These are phyloP conservation scores for Rhea americana DNA, from an alignment of 2,113 vertebrate species.

Conservation along the genomic window DNA sequence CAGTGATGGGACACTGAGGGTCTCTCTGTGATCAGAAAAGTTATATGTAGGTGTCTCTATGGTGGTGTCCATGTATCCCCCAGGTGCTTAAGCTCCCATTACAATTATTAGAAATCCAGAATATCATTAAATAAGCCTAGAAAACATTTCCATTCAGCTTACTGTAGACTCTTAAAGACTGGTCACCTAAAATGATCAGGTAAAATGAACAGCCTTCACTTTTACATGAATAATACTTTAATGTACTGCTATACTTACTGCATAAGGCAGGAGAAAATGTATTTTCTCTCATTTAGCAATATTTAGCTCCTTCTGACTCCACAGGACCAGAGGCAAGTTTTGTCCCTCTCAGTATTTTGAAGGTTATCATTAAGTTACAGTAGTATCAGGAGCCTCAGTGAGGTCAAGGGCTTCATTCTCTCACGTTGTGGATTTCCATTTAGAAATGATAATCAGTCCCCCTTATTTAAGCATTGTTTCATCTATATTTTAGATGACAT, in stretches of 20 bases:
- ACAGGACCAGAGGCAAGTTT: neutral
- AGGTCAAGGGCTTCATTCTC: neutral
- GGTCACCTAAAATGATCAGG: neutral
- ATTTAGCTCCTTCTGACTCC: too few relatives aligned
- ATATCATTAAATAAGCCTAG: neutral
- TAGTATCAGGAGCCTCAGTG: neutral
- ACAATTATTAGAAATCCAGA: neutral
- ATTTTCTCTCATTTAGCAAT: neutral
- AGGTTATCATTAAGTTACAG: neutral
- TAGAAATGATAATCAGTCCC: neutral
- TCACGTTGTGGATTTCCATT: neutral
- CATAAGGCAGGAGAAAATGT: neutral
- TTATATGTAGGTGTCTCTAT: too few relatives aligned
- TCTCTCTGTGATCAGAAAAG: neutral
- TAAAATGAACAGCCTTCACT: neutral
- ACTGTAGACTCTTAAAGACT: neutral
- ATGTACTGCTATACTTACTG: neutral
- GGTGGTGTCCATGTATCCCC: neutral
- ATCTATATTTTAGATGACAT: neutral
- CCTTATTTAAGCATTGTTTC: neutral
- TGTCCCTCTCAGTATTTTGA: too few relatives aligned
- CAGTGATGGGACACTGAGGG: neutral
- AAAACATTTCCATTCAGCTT: neutral
- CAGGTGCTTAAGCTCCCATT: neutral
- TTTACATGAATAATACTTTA: neutral